These are phyloP conservation scores for Stomorhina lunata DNA, from an alignment of 2,888 invertebrate species.

Conservation along the genomic window DNA sequence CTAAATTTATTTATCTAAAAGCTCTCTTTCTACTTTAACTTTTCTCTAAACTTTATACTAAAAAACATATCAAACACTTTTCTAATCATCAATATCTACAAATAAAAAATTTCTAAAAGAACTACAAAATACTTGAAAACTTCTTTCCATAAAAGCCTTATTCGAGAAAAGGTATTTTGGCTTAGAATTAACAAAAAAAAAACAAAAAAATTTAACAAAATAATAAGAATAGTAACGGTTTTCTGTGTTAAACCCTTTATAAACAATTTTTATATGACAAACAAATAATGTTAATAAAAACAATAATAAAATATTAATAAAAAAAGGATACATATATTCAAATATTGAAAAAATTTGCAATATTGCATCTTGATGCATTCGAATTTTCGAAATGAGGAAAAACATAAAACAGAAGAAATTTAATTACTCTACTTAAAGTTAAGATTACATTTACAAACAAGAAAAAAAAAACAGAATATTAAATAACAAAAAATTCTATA, in stretches of 20 bases:
- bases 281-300: background rate
- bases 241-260: constrained; percentile 40
- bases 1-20: no score
- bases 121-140: background rate
- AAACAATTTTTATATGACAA: constrained; percentile 67
- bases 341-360: constrained; percentile 43
- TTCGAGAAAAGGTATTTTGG: constrained; percentile 63
- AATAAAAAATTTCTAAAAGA: background rate
- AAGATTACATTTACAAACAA: background rate
- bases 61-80: constrained; percentile 69
- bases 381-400: background rate
- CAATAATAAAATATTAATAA: constrained; percentile 12
- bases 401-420: background rate
- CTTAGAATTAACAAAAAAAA: constrained; percentile 41
- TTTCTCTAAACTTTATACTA: constrained; percentile 21
- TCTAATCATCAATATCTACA: constrained; percentile 32
- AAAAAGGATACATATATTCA: constrained; percentile 12
- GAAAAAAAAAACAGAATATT: background rate
- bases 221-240: constrained; percentile 7
- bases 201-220: constrained; percentile 10
- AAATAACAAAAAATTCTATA: background rate
- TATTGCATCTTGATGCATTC: constrained; percentile 48
- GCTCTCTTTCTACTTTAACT: constrained; percentile 33
- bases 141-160: constrained; percentile 62
- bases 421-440: constrained; percentile 8